A percentile compares a stretch with the other conserved stretches of the same genome.
phyloP scores from a whole-genome alignment of 2,888 invertebrate species.

The Phyllotreta cruciferae region DNA sequence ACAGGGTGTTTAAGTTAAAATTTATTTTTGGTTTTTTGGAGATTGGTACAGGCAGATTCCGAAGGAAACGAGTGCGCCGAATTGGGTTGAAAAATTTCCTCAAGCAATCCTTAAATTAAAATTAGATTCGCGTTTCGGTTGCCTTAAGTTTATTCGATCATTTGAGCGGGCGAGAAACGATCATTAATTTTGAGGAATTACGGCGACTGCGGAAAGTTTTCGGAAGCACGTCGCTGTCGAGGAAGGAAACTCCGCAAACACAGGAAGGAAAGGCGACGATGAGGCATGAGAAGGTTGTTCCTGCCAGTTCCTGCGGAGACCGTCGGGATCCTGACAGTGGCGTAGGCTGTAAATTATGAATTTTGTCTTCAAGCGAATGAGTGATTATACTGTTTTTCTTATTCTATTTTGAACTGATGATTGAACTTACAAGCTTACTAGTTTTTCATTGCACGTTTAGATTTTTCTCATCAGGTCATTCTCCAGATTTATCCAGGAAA shows the following conservation, averaged over 20 bases:
- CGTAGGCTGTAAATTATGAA: background rate
- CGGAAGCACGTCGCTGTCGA: constrained; percentile 53
- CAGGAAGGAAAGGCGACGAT: constrained; percentile 56
- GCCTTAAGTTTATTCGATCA: constrained; percentile 1
- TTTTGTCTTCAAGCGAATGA: background rate
- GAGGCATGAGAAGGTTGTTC: constrained; percentile 42
- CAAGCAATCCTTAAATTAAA: background rate
- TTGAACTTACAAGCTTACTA: no score
- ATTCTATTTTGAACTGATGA: no score
- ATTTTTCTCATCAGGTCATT: no score
- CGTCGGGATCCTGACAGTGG: constrained; percentile 10
- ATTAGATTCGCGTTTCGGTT: constrained; percentile 1
- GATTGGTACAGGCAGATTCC: no score
- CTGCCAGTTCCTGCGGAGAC: constrained; percentile 14
- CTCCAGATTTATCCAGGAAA: no score
- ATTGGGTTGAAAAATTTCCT: no score
- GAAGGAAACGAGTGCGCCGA: no score
- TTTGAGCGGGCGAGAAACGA: constrained; percentile 39
- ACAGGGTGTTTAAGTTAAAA: no score
- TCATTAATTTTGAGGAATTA: constrained; percentile 56
- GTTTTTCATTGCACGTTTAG: no score
- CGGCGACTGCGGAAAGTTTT: constrained; percentile 51
- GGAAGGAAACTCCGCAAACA: constrained; percentile 52
- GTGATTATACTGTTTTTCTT: no score
- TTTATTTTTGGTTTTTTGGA: no score